Base-by-base conservation (phyloP, 1,140 invertebrate genomes). In the Planococcus citri region DNA sequence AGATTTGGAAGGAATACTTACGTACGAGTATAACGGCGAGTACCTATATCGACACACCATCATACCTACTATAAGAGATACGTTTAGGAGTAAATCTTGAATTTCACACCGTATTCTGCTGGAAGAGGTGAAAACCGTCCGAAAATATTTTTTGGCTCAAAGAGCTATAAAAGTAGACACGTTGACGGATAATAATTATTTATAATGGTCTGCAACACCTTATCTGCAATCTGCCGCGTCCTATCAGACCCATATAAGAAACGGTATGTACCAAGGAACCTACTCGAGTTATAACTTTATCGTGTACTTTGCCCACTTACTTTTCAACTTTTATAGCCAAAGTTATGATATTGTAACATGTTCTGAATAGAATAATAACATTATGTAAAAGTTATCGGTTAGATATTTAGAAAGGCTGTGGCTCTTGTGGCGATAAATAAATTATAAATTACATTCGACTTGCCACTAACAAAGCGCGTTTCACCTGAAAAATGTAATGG, bases 301-400 rank as follows among this genome's bases (percentile, higher is more conserved):
- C 17, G 51, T 6, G 51, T 58, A 58, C 17, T 20, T 20, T 20
- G 17, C 51, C 51, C 21, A n/a, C 51, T 58, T 58, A 58, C 51
- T 58, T 58, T 22, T 58, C 51, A 58, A 58, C 51, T 58, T 58
- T 58, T 58, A 58, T 58, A n/a, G 51, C 51, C 17, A 58, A 58
- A 58, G 51, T 58, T 58, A 58, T 22, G 51, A 58, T 58, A 58
- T n/a, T 58, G 17, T 58, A 58, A 58, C 51, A 58, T 33, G 51
- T 58, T 58, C 51, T 58, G 51, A 58, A 58, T 58, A 58, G 51
- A 58, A 58, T 58, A 58, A 58, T 58, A 58, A 58, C 51, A 58
- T 58, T 58, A 58, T 58, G 17, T 58, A 58, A 58, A 58, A 58
- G 51, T 58, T 58, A 58, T 58, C 51, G 51, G 51, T 58, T 58